Conservation (phyloP, 2,888 invertebrate species). For the Helleia helle region DNA sequence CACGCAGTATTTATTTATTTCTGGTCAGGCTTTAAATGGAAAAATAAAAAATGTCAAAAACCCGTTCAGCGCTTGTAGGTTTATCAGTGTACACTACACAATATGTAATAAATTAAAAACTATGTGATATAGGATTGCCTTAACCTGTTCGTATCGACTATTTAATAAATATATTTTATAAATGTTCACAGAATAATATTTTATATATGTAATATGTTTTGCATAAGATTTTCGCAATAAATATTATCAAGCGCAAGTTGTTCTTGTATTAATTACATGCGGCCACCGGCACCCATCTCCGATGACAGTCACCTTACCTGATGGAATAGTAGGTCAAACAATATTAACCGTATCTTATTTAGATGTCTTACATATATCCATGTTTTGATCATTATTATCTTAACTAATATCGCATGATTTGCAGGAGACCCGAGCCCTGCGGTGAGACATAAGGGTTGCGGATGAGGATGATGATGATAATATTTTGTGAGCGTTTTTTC, state of each 20-base stretch:
- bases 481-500: too few relatives aligned
- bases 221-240: constrained; percentile 32
- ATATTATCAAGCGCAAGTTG: constrained; percentile 26
- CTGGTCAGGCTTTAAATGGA: too few relatives aligned
- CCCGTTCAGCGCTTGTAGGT: too few relatives aligned
- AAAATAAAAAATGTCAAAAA: too few relatives aligned
- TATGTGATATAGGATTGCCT: background rate
- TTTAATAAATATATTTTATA: background rate
- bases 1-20: too few relatives aligned
- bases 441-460: too few relatives aligned
- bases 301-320: background rate
- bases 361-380: background rate
- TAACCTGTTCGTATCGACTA: background rate
- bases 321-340: background rate
- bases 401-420: too few relatives aligned
- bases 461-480: too few relatives aligned
- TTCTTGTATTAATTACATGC: background rate
- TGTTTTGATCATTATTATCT: too few relatives aligned
- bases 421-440: too few relatives aligned
- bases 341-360: background rate
- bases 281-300: background rate
- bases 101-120: background rate
- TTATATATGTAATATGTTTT: constrained; percentile 43
- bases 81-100: too few relatives aligned
- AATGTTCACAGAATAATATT: constrained; percentile 30